Conservation (phyloP, 2,888 invertebrate species). For the Cryptocephalus moraei region DNA sequence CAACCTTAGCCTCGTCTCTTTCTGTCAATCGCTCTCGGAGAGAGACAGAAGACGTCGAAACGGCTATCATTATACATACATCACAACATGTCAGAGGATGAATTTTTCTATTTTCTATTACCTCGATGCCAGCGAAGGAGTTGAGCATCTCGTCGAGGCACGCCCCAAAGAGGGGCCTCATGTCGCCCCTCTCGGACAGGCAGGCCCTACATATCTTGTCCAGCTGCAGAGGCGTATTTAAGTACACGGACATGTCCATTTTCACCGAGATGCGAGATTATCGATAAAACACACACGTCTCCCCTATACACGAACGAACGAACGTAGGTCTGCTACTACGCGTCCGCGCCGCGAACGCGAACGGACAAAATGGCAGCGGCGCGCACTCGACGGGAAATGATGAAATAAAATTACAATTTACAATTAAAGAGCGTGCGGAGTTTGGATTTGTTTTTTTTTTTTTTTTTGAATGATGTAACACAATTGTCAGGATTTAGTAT, state of each 20-base stretch:
- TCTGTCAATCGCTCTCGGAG: too few species aligned
- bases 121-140: slow-evolving; percentile 37
- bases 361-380: too few species aligned
- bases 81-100: background rate
- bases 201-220: slow-evolving; percentile 42
- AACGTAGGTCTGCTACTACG: too few species aligned
- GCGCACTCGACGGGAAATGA: too few species aligned
- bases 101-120: slow-evolving; percentile 11
- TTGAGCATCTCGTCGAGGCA: slow-evolving; percentile 42
- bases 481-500: too few species aligned
- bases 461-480: too few species aligned
- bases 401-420: too few species aligned
- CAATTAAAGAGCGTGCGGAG: too few species aligned
- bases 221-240: slow-evolving; percentile 36
- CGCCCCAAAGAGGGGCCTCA: slow-evolving; percentile 41
- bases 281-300: background rate
- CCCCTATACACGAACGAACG: background rate
- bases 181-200: slow-evolving; percentile 38
- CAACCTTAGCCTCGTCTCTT: too few species aligned
- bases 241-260: slow-evolving; percentile 38
- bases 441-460: too few species aligned
- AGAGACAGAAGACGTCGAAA: too few species aligned
- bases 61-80: background rate
- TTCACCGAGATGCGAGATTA: slow-evolving; percentile 7
- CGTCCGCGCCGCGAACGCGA: too few species aligned